A percentile compares a stretch with the other conserved stretches of the same genome.
These are phyloP conservation scores for Peromyscus leucopus DNA, from an alignment of 2,113 vertebrate genomes.

Conservation along the genomic window DNA sequence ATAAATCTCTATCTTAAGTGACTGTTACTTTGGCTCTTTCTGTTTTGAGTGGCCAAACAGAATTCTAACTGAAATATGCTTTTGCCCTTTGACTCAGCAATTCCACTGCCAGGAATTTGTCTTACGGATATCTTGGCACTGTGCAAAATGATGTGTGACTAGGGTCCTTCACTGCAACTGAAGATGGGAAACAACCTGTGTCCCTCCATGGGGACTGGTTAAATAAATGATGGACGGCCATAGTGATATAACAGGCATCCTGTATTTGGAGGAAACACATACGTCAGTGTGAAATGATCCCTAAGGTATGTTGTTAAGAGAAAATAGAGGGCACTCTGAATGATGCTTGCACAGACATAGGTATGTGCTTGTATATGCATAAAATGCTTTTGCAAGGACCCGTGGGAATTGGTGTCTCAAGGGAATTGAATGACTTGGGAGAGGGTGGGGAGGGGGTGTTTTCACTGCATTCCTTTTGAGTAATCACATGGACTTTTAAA, in stretches of 20 bases:
- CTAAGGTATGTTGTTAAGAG: background rate
- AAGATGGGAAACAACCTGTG: slow-evolving; percentile 35
- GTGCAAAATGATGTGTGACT: background rate
- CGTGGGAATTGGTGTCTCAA: background rate
- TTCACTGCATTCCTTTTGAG: slow-evolving; percentile 29
- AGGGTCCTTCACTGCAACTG: slow-evolving; percentile 51
- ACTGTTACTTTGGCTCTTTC: slow-evolving; percentile 32
- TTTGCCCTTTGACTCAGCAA: slow-evolving; percentile 62
- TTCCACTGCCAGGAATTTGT: slow-evolving; percentile 52
- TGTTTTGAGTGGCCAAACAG: slow-evolving; percentile 43
- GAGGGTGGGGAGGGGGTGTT: background rate
- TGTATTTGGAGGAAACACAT: background rate
- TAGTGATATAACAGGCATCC: background rate
- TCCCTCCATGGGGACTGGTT: background rate
- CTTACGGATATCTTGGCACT: background rate
- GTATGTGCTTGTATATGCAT: background rate
- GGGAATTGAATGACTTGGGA: background rate
- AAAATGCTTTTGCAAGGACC: background rate
- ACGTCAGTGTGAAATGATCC: background rate
- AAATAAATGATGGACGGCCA: slow-evolving; percentile 8
- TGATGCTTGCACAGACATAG: background rate
- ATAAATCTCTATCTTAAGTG: slow-evolving; percentile 38
- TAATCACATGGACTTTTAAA: background rate
- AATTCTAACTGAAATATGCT: slow-evolving; percentile 46
- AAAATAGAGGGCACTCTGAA: background rate